Evolutionary conservation across 2,113 vertebrate genomes (phyloP).

Genomic region (Poicephalus meyeri): DNA sequence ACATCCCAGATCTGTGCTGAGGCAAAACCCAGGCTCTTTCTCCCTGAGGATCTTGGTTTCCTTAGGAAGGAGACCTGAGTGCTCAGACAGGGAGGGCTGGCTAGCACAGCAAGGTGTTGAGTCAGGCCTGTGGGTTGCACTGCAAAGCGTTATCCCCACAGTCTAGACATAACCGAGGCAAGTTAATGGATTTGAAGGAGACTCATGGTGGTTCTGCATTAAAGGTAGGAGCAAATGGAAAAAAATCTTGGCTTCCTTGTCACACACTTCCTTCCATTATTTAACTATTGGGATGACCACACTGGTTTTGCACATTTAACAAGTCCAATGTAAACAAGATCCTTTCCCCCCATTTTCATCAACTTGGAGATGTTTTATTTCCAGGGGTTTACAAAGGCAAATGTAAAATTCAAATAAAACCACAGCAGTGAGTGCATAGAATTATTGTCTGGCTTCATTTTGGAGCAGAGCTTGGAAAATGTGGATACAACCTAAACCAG

Average conservation of each 20-base stretch:
- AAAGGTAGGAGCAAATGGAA: background rate
- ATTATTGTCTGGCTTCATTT: background rate
- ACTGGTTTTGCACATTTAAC: background rate
- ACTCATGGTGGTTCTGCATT: background rate
- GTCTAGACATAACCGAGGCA: conserved; percentile 50
- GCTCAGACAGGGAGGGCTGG: conserved; percentile 5
- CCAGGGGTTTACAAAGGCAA: background rate
- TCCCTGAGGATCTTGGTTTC: conserved; percentile 15
- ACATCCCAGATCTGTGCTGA: background rate
- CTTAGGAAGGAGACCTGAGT: conserved; percentile 33
- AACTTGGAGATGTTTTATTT: background rate
- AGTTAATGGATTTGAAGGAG: background rate
- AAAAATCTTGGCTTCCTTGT: background rate
- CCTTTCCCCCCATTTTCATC: background rate
- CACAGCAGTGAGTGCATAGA: background rate
- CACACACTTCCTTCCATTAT: background rate
- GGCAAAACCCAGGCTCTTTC: conserved; percentile 19
- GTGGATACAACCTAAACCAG: background rate
- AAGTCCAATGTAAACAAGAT: conserved; percentile 39
- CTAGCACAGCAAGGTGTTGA: background rate
- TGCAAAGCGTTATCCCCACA: background rate
- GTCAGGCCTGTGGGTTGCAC: conserved; percentile 9
- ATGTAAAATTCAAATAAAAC: conserved; percentile 1
- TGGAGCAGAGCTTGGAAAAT: conserved; percentile 28
- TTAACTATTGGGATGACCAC: conserved; percentile 7